Base-by-base conservation (phyloP, 2,113 vertebrate species). In the Polyodon spathula region DNA sequence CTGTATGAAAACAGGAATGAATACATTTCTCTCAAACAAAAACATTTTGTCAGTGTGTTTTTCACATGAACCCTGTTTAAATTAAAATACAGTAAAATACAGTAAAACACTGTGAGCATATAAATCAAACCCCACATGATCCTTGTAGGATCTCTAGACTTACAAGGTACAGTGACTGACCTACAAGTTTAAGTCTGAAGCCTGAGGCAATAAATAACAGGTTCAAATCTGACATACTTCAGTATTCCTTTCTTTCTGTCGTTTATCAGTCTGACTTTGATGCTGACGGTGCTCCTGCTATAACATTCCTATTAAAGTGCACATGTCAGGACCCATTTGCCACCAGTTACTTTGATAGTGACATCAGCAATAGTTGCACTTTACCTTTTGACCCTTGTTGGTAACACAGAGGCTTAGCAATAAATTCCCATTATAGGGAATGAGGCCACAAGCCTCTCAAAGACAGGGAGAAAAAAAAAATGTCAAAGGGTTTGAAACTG, bases 311-410 rank as follows among this genome's bases (percentile, higher is more conserved):
- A 70, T 67, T 69, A 75, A 79, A 77, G 80, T 77, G 79, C 77
- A 79, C 68, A 75, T 82, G 82, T 86, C 84, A 86, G 72, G 81
- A 80, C 84, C 82, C 82, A 86, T 88, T 88, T 88, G 80, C 76
- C 82, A 85, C 78, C 64, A 73, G 81, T 84, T 86, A 82, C 83
- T 85, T 78, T 83, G 81, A 84, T 78, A 81, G 78, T 84, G 84
- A 86, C 85, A 88, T 84, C 81, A 79, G 77, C 42, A 76, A 78
- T 77, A 80, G 53, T 55, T 55, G 53, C 53, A 55, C 17, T 38
- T 55, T 55, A 84, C 81, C 81, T 41, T 68, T 64, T 81, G 78
- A 82, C 80, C 81, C 48, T 11, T 16, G 60, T 73, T 76, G 78
- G 79, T 76, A 72, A 73, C 77, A 72, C 76, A 84, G 80, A 75